Evolutionary conservation across 2,888 invertebrate genomes (phyloP).

Genomic region (Ophion slaviceki): DNA sequence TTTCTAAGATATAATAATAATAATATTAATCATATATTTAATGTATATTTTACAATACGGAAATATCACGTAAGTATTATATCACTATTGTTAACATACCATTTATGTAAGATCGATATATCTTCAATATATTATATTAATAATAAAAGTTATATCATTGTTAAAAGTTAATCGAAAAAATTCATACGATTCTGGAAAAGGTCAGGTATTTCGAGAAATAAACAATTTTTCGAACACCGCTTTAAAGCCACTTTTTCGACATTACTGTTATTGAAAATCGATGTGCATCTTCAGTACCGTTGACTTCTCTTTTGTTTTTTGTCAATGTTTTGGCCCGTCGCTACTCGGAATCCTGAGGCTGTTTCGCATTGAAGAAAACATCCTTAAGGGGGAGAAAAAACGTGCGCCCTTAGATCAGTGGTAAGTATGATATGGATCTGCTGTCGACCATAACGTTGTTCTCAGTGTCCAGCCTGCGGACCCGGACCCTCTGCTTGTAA

Average conservation of each 20-base stretch:
- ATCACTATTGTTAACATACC: not conserved
- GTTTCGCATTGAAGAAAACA: not conserved
- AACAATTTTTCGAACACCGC: not conserved
- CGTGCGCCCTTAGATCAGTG: slow-evolving; percentile 68
- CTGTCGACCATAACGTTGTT: slow-evolving; percentile 77
- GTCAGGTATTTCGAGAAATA: not conserved
- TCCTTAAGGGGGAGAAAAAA: not conserved
- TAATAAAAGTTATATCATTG: not conserved
- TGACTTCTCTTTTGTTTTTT: too few species aligned
- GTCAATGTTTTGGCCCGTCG: too few species aligned
- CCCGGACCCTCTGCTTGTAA: slow-evolving; percentile 95
- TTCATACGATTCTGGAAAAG: slow-evolving; percentile 24
- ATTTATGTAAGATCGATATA: not conserved
- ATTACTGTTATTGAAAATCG: not conserved
- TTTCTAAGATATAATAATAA: not conserved
- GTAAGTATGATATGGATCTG: slow-evolving; percentile 81
- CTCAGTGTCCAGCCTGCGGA: slow-evolving; percentile 90
- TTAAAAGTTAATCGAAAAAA: not conserved
- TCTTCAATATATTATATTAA: slow-evolving; percentile 4
- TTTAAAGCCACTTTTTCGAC: not conserved
- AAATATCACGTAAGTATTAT: not conserved
- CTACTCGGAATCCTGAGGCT: not conserved
- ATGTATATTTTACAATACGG: not conserved
- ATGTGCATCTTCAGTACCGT: not conserved
- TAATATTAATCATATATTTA: not conserved